These are phyloP conservation scores for Balearica regulorum DNA, from an alignment of 2,797 vertebrate genomes.

Conservation along the genomic window DNA sequence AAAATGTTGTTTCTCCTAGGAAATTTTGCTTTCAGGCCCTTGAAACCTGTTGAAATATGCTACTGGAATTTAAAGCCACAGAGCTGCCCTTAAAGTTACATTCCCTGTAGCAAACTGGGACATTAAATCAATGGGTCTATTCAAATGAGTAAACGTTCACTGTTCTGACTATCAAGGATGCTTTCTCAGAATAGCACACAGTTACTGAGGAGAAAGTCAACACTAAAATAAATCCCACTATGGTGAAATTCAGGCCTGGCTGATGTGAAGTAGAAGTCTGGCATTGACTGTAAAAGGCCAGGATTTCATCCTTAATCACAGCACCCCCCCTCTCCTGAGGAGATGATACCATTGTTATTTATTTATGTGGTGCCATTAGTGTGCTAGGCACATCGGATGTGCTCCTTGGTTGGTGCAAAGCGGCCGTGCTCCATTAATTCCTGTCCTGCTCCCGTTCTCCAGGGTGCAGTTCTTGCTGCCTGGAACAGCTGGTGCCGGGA, in stretches of 20 bases:
- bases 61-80: not conserved
- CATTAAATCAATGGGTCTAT: not conserved
- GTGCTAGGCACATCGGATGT: not conserved
- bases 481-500: conserved; percentile 29
- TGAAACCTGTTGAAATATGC: not conserved
- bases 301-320: not conserved
- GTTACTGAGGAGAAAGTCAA: not conserved
- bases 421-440: not conserved
- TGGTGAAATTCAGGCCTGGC: not conserved
- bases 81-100: not conserved
- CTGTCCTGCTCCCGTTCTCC: not conserved
- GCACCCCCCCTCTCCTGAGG: not conserved
- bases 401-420: not conserved
- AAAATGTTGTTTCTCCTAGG: not conserved
- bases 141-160: not conserved
- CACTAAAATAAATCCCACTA: not conserved
- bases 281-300: not conserved
- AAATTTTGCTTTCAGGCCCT: not conserved
- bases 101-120: not conserved
- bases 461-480: not conserved
- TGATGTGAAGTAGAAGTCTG: not conserved
- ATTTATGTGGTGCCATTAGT: conserved; percentile 24
- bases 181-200: not conserved
- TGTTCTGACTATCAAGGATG: not conserved
- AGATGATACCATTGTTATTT: not conserved